Conservation (phyloP, 2,888 invertebrate species). For the Xiphydria camelus region DNA sequence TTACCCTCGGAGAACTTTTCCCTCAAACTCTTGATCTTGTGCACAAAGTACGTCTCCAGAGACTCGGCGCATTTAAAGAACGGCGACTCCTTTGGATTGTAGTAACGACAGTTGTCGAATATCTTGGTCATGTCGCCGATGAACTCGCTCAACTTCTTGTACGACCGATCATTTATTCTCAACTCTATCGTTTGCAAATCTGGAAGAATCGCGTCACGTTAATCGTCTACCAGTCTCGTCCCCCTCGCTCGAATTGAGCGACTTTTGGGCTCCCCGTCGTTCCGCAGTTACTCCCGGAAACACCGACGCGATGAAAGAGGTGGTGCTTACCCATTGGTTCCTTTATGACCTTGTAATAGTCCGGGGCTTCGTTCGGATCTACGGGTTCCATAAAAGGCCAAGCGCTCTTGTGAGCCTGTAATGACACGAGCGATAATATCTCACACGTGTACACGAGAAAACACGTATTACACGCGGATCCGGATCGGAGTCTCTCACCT, state of each 20-base stretch:
- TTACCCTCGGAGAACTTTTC: slow-evolving; percentile 75
- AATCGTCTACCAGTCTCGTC: too few relatives aligned
- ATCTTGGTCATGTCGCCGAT: slow-evolving; percentile 98
- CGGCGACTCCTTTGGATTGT: slow-evolving; percentile 93
- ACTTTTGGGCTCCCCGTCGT: too few relatives aligned
- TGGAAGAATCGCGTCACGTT: slow-evolving; percentile 57
- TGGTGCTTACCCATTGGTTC: slow-evolving; percentile 86
- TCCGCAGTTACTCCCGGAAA: too few relatives aligned
- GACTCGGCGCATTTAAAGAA: slow-evolving; percentile 96
- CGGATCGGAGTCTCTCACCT: slow-evolving; percentile 60
- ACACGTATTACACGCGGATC: too few relatives aligned
- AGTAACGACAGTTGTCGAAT: slow-evolving; percentile 98
- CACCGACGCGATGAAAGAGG: too few relatives aligned
- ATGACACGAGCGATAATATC: too few relatives aligned
- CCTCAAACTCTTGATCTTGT: slow-evolving; percentile 86
- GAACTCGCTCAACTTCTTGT: slow-evolving; percentile 89
- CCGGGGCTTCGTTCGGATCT: slow-evolving; percentile 92
- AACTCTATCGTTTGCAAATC: slow-evolving; percentile 92
- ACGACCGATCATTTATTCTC: slow-evolving; percentile 80
- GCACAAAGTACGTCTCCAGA: slow-evolving; percentile 92
- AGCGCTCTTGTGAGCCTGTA: slow-evolving; percentile 88
- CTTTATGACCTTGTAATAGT: slow-evolving; percentile 94
- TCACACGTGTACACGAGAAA: slow-evolving; percentile 3
- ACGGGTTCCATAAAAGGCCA: slow-evolving; percentile 99
- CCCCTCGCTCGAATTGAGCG: too few relatives aligned